Conservation (phyloP, 2,113 vertebrate species). For the Protobothrops mucrosquamatus region DNA sequence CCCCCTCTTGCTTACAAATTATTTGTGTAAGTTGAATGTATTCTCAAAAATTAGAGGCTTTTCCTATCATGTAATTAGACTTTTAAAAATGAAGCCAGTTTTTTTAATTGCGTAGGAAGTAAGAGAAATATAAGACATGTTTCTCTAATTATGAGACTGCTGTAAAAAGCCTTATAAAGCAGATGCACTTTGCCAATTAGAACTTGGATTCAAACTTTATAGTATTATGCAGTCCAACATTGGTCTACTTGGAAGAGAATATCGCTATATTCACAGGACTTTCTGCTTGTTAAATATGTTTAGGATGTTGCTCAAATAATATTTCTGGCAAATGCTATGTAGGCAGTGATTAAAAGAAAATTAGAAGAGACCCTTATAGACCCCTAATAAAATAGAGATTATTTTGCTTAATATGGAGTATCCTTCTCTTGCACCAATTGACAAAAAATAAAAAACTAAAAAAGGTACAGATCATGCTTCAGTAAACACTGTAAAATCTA, state of each 20-base stretch:
- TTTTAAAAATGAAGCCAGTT: constrained; percentile 65
- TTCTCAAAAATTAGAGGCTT: constrained; percentile 58
- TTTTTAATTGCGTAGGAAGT: constrained; percentile 50
- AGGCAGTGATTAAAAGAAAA: not conserved
- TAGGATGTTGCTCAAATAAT: not conserved
- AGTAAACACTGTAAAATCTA: not conserved
- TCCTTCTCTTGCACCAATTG: not conserved
- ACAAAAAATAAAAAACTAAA: not conserved
- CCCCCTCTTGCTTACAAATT: constrained; percentile 48
- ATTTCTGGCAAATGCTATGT: not conserved
- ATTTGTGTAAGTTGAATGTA: constrained; percentile 46
- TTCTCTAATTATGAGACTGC: constrained; percentile 64
- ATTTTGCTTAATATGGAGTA: not conserved
- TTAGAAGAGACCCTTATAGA: not conserved
- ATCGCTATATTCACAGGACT: not conserved
- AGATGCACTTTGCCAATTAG: constrained; percentile 65
- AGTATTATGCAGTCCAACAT: constrained; percentile 1
- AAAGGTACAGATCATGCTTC: not conserved
- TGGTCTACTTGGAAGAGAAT: not conserved
- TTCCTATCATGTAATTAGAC: constrained; percentile 50
- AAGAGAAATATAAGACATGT: constrained; percentile 51
- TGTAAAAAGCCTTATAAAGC: constrained; percentile 64
- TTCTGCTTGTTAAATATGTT: not conserved
- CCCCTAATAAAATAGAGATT: not conserved
- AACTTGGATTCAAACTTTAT: constrained; percentile 51